Base-by-base conservation (phyloP, 1,140 invertebrate species). In the Drosophila ananassae region DNA sequence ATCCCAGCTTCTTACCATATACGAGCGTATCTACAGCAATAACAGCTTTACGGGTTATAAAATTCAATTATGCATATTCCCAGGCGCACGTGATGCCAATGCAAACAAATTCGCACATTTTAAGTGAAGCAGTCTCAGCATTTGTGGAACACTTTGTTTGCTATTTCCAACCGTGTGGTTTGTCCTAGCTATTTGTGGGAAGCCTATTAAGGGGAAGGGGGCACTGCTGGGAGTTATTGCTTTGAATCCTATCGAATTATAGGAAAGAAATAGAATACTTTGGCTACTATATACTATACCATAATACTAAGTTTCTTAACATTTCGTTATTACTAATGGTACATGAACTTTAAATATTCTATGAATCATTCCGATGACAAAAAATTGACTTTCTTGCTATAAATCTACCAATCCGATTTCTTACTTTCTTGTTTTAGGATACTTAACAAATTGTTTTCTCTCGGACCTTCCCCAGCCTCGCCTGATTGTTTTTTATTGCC, bases 21-120 rank as follows among this genome's bases (percentile, higher is more conserved):
- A 85, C 41, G 41, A 44, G 41, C 13, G 13, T 78, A 78, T 78
- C 66, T 72, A 50, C 59, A 73, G 74, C 48, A 85, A 85, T 78
- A 85, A 87, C 74, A 85, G 74, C 78, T 74, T 73, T 69, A 68
- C 51, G 66, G 78, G 52, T 68, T 87, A 76, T 87, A 77, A 85
- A 82, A 87, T 87, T 85, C 78, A 85, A 85, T 85, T 85, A 85
- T 87, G 82, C 71, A 89, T 67, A 75, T 61, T 63, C 50, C 48
- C 48, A 62, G 41, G 69, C 69, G 54, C 60, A 66, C 73, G 61
- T 74, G 60, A 72, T 48, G 12, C 28, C 22, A 57, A 58, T 52
- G 21, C 56, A 47, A 17, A 56, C 34, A 46, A 17, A 25, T 17
- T 46, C 51, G 12, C 9, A 51, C 8, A 22, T 48, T 41, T 44